Evolutionary conservation across 2,113 vertebrate genomes (phyloP).

Genomic region (Aviceda subcristata): DNA sequence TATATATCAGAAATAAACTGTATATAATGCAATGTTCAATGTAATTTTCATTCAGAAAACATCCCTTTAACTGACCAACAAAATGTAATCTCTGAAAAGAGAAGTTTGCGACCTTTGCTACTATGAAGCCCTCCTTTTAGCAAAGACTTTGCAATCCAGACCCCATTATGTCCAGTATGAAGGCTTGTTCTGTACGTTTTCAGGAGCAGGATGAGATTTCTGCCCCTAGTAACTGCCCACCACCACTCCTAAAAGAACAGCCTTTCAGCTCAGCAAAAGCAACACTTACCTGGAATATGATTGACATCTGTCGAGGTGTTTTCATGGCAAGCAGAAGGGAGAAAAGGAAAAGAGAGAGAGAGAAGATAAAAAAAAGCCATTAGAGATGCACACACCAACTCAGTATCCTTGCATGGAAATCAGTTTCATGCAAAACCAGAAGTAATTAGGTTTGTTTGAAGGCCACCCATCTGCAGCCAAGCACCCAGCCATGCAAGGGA

Average conservation of each 20-base stretch:
- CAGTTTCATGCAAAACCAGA: slow-evolving; percentile 83
- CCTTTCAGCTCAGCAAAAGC: slow-evolving; percentile 35
- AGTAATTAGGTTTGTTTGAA: slow-evolving; percentile 59
- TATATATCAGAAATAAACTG: not conserved
- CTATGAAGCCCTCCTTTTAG: not conserved
- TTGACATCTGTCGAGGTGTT: slow-evolving; percentile 85
- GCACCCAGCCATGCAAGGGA: slow-evolving; percentile 75
- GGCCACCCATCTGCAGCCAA: slow-evolving; percentile 64
- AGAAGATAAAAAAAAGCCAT: slow-evolving; percentile 70
- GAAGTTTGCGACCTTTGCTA: not conserved
- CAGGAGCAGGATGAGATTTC: not conserved
- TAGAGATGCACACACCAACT: slow-evolving; percentile 70
- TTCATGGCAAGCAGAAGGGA: slow-evolving; percentile 71
- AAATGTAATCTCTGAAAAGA: not conserved
- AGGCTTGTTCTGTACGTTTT: not conserved
- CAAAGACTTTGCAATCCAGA: not conserved
- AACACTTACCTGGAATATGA: slow-evolving; percentile 92
- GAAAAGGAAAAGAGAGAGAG: slow-evolving; percentile 54
- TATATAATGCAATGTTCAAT: not conserved
- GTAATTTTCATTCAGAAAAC: not conserved
- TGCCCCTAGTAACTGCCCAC: not conserved
- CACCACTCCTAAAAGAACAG: not conserved
- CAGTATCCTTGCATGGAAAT: slow-evolving; percentile 74
- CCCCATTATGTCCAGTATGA: not conserved
- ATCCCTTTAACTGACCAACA: slow-evolving; percentile 46